phyloP scores from a whole-genome alignment of 2,113 vertebrate species.

The Prunella himalayana region DNA sequence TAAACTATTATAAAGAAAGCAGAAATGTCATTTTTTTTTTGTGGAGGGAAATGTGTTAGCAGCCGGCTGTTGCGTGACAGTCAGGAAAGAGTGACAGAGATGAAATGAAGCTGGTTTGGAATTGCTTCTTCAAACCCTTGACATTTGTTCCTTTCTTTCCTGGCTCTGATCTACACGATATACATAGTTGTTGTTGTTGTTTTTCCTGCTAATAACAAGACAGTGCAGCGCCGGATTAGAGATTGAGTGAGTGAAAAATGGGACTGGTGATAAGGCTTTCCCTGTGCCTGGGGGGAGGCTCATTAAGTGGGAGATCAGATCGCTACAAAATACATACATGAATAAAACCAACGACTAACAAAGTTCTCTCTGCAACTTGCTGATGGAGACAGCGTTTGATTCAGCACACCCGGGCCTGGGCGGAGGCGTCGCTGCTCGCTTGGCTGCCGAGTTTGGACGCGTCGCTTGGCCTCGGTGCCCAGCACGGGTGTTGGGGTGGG shows the following conservation, averaged over 20 bases:
- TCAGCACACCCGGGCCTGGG: conserved; percentile 15
- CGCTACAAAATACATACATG: not conserved
- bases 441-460: not conserved
- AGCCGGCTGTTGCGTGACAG: not conserved
- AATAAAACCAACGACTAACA: conserved; percentile 62
- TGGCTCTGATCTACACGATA: conserved; percentile 48
- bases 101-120: conserved; percentile 48
- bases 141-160: conserved; percentile 56
- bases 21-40: conserved; percentile 7
- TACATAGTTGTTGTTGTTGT: conserved; percentile 37
- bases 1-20: conserved; percentile 32
- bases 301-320: conserved; percentile 57
- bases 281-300: conserved; percentile 10
- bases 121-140: conserved; percentile 54
- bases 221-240: not conserved
- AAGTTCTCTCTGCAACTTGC: conserved; percentile 71
- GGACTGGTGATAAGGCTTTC: conserved; percentile 11
- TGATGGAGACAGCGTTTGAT: conserved; percentile 63
- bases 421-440: not conserved
- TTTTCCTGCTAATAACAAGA: conserved; percentile 44
- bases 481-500: not conserved
- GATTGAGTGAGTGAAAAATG: conserved; percentile 16
- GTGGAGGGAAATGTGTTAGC: conserved; percentile 8
- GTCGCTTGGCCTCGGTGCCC: conserved; percentile 62
- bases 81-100: conserved; percentile 41